Percentiles rank a stretch among this genome's conserved stretches.
phyloP scores from a whole-genome alignment of 2,113 vertebrate species.

The Neodon shergylaensis region DNA sequence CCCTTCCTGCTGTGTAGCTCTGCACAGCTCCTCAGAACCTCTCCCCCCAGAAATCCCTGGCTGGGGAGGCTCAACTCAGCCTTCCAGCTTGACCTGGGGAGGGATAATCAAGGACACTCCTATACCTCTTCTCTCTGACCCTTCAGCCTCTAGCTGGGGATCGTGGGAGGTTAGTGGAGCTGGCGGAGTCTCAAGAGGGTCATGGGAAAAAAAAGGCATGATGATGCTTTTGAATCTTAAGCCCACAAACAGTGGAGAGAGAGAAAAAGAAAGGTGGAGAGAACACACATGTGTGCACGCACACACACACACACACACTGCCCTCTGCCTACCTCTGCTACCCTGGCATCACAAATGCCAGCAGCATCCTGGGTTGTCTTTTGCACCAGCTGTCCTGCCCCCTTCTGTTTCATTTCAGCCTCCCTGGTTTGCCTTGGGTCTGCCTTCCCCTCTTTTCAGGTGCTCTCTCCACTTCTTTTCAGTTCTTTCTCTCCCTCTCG shows the following conservation, averaged over 20 bases:
- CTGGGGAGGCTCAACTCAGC: not conserved
- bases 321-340: not conserved
- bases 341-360: not conserved
- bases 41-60: not conserved
- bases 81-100: not conserved
- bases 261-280: not conserved
- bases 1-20: too few species aligned
- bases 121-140: not conserved
- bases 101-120: not conserved
- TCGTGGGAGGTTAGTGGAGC: too few species aligned
- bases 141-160: not conserved
- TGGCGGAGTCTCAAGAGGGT: rapidly evolving
- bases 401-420: not conserved
- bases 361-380: not conserved
- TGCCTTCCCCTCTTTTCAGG: not conserved
- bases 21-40: not conserved
- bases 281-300: rapidly evolving
- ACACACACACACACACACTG: not conserved
- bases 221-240: not conserved
- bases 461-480: not conserved
- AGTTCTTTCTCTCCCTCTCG: not conserved
- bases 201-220: not conserved
- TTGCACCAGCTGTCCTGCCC: not conserved
- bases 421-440: not conserved
- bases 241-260: not conserved